Evolutionary conservation across 2,888 invertebrate genomes (phyloP).

Genomic region (Mycogona germanica): DNA sequence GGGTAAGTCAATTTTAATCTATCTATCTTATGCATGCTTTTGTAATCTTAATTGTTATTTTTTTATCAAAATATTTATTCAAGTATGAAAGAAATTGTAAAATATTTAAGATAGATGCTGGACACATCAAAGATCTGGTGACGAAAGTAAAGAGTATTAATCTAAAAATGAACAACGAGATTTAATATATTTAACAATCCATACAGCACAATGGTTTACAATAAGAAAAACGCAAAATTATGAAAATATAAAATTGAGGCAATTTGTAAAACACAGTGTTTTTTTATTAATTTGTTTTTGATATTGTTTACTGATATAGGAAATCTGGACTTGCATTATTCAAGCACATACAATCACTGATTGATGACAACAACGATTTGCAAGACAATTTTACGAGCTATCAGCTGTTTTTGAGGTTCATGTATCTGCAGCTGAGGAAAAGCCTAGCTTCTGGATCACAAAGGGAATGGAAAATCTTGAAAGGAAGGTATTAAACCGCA

Average conservation of each 20-base stretch:
- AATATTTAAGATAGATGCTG: no score
- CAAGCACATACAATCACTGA: background rate
- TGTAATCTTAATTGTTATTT: background rate
- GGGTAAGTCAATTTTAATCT: slow-evolving; percentile 1
- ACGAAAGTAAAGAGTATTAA: no score
- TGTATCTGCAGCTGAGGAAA: background rate
- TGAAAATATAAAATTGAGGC: background rate
- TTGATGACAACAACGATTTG: background rate
- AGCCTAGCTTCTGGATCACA: background rate
- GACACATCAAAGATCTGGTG: no score
- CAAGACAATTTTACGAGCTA: background rate
- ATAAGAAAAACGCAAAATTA: no score
- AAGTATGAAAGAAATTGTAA: background rate
- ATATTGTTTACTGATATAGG: background rate
- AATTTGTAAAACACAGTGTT: background rate
- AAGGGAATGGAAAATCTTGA: slow-evolving; percentile 1
- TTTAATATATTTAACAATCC: no score
- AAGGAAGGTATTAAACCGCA: slow-evolving; percentile 15
- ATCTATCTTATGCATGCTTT: no score
- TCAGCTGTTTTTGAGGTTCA: slow-evolving; percentile 4
- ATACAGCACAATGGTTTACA: no score
- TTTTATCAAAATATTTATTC: background rate
- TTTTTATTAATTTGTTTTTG: background rate
- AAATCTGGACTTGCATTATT: background rate
- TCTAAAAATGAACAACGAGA: no score